Percentiles rank a stretch among this genome's conserved stretches.
Evolutionary conservation across 2,888 invertebrate genomes (phyloP).

Genomic region (Hirtodrosophila trivittata): DNA sequence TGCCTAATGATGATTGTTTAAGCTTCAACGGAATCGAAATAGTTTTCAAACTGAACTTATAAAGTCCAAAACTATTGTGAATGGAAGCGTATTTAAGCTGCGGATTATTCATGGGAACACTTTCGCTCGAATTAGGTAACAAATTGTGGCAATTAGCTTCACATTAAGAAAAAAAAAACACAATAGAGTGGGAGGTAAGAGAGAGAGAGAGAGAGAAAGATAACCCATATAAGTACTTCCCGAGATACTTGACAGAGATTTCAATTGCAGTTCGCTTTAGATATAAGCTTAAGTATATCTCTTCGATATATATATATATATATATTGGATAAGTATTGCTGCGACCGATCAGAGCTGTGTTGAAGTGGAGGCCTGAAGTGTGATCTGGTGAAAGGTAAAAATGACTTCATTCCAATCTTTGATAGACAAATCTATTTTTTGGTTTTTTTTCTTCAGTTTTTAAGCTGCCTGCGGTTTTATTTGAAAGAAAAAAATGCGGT

Average conservation of each 20-base stretch:
- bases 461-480: constrained; percentile 7
- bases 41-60: constrained; percentile 10
- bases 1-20: too few species aligned
- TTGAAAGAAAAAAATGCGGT: constrained; percentile 24
- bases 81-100: constrained; percentile 30
- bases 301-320: too few species aligned
- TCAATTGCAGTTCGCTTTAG: constrained; percentile 51
- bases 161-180: constrained; percentile 10
- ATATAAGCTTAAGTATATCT: too few species aligned
- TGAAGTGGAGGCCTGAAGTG: constrained; percentile 5
- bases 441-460: not conserved
- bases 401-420: constrained; percentile 41
- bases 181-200: constrained; percentile 18
- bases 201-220: not conserved
- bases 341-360: too few species aligned
- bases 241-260: constrained; percentile 29
- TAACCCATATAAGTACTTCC: constrained; percentile 1
- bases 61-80: constrained; percentile 30
- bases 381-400: constrained; percentile 71
- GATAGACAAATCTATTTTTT: constrained; percentile 15
- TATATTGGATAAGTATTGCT: too few species aligned
- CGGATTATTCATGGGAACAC: constrained; percentile 55
- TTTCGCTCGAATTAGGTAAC: constrained; percentile 63
- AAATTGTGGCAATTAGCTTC: constrained; percentile 65
- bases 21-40: not conserved